Percentiles rank a stretch among this genome's conserved stretches.
Evolutionary conservation across 2,888 invertebrate species (phyloP).

Genomic region (Neocrepidodera transversa): DNA sequence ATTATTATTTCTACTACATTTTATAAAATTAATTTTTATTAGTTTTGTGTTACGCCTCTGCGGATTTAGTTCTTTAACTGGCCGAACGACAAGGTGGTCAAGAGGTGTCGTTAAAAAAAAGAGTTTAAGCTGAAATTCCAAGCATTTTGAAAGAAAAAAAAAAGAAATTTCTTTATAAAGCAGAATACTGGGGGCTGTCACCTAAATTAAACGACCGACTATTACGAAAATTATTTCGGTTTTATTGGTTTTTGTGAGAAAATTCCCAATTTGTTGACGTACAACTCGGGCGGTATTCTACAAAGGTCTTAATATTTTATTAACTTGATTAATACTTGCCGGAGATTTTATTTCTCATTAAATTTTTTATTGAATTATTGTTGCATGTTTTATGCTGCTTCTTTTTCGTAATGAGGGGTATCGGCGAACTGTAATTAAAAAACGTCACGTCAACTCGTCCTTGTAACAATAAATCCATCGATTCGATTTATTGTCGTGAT

Average conservation of each 20-base stretch:
- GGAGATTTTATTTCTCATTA: background rate
- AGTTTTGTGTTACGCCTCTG: slow-evolving; percentile 19
- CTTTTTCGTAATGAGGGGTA: background rate
- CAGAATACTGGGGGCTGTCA: slow-evolving; percentile 35
- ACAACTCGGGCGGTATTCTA: slow-evolving; percentile 30
- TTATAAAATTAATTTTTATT: too few species aligned
- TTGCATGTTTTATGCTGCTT: background rate
- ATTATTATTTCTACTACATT: too few species aligned
- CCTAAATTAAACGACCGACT: slow-evolving; percentile 38
- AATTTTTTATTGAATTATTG: slow-evolving; percentile 1
- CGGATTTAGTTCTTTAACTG: slow-evolving; percentile 43
- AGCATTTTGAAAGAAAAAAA: slow-evolving; percentile 42
- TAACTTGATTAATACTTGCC: background rate
- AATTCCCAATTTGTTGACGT: slow-evolving; percentile 41
- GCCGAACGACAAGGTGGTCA: slow-evolving; percentile 50
- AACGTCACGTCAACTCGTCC: too few species aligned
- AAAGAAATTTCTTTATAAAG: slow-evolving; percentile 30
- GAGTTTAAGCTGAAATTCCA: slow-evolving; percentile 40
- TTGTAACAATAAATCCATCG: too few species aligned
- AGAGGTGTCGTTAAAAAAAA: slow-evolving; percentile 49
- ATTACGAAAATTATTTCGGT: slow-evolving; percentile 38
- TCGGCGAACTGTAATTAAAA: background rate
- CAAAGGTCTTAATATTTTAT: slow-evolving; percentile 12
- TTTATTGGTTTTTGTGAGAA: slow-evolving; percentile 43
- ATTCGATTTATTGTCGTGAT: too few species aligned